Percentiles rank a stretch among this genome's conserved stretches.
These are phyloP conservation scores for Lagria hirta DNA, from an alignment of 2,888 invertebrate genomes.

Conservation along the genomic window DNA sequence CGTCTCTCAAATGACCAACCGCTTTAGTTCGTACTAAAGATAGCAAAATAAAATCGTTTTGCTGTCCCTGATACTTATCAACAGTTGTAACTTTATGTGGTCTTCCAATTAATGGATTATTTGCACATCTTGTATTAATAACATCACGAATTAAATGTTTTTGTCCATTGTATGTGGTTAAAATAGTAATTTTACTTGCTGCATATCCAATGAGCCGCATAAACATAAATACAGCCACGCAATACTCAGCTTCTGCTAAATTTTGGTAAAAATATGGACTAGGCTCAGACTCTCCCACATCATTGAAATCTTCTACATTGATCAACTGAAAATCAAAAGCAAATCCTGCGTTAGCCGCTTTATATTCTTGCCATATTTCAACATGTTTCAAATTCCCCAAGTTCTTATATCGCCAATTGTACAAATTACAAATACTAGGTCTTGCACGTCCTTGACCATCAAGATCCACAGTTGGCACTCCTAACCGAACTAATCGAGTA, in stretches of 20 bases:
- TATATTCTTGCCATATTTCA: constrained; percentile 78
- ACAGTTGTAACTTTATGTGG: constrained; percentile 95
- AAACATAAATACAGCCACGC: constrained; percentile 97
- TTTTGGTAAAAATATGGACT: constrained; percentile 99
- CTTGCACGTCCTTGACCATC: constrained; percentile 97
- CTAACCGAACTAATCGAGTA: constrained; percentile 91
- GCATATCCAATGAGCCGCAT: constrained; percentile 98
- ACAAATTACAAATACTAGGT: constrained; percentile 87
- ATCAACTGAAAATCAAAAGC: constrained; percentile 91
- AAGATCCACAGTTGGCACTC: constrained; percentile 95
- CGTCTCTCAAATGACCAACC: constrained; percentile 97
- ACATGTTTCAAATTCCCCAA: constrained; percentile 95
- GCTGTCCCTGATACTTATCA: constrained; percentile 99
- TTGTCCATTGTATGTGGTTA: constrained; percentile 99
- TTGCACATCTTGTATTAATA: constrained; percentile 87
- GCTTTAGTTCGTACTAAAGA: constrained; percentile 94
- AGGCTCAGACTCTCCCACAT: constrained; percentile 95
- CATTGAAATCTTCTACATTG: constrained; percentile 96
- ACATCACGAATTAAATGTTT: constrained; percentile 97
- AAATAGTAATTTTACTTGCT: constrained; percentile 92
- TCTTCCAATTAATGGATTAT: constrained; percentile 91
- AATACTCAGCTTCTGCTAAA: constrained; percentile 89
- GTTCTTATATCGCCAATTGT: constrained; percentile 95
- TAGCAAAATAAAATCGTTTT: constrained; percentile 96
- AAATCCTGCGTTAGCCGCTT: constrained; percentile 90